These are phyloP conservation scores for Spialia ferax DNA, from an alignment of 2,888 invertebrate species.

Conservation along the genomic window DNA sequence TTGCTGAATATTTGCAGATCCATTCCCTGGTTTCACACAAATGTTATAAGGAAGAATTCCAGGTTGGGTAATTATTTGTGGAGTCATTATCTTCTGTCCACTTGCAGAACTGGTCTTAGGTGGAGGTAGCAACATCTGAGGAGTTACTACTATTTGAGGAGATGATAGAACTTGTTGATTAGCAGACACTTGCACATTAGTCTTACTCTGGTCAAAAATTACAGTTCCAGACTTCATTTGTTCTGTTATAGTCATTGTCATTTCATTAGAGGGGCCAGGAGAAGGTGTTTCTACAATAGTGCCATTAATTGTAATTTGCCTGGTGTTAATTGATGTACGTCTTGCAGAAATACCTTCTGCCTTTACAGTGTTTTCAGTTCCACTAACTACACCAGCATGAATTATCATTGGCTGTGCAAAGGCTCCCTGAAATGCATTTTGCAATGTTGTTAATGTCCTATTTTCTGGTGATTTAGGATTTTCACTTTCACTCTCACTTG, in stretches of 20 bases:
- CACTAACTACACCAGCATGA: conserved; percentile 79
- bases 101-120: conserved; percentile 74
- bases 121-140: conserved; percentile 80
- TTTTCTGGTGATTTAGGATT: conserved; percentile 86
- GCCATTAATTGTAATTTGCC: conserved; percentile 84
- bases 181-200: conserved; percentile 78
- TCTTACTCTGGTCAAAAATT: conserved; percentile 80
- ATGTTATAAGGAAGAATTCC: conserved; percentile 80
- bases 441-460: conserved; percentile 79
- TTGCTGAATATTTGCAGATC: conserved; percentile 74
- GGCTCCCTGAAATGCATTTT: conserved; percentile 82
- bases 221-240: conserved; percentile 82
- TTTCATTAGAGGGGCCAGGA: conserved; percentile 81
- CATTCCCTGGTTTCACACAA: conserved; percentile 79
- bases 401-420: conserved; percentile 84
- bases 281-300: conserved; percentile 84
- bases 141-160: conserved; percentile 83
- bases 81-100: conserved; percentile 75
- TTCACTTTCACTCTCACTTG: conserved; percentile 94
- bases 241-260: conserved; percentile 83
- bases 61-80: conserved; percentile 79
- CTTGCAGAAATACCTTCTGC: conserved; percentile 81
- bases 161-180: conserved; percentile 80
- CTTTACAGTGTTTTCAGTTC: conserved; percentile 76
- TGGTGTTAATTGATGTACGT: conserved; percentile 81